A percentile compares a stretch with the other conserved stretches of the same genome.
These are phyloP conservation scores for Pteronura brasiliensis DNA, from an alignment of 2,113 vertebrate species.

Conservation along the genomic window DNA sequence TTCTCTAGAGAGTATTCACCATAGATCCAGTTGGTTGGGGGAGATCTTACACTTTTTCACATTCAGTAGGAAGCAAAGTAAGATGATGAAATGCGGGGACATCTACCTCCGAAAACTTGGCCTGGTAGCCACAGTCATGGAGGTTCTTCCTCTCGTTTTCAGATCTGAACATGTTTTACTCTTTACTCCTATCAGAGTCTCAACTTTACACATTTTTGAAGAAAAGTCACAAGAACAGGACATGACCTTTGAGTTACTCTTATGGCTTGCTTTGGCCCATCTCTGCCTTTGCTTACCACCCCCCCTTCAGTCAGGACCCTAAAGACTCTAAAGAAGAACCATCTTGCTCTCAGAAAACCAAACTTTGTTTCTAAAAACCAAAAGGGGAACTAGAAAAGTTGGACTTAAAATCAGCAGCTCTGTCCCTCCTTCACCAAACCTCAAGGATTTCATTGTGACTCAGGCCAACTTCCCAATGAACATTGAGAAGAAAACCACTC, in stretches of 20 bases:
- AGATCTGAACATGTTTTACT: not conserved
- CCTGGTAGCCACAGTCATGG: not conserved
- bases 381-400: constrained; percentile 45
- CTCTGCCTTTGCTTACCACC: not conserved
- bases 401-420: not conserved
- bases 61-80: not conserved
- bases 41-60: not conserved
- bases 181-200: not conserved
- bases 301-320: not conserved
- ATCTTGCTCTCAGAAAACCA: constrained; percentile 11
- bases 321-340: not conserved
- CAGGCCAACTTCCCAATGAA: not conserved
- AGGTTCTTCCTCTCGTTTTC: not conserved
- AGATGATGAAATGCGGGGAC: not conserved
- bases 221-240: not conserved
- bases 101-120: not conserved
- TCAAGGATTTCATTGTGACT: constrained; percentile 54
- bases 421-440: constrained; percentile 15
- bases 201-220: not conserved
- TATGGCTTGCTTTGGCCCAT: not conserved
- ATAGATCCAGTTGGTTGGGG: not conserved
- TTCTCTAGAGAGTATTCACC: not conserved
- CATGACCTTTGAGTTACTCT: not conserved
- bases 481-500: not conserved
- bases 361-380: constrained; percentile 39